Evolutionary conservation across 2,113 vertebrate genomes (phyloP), one percentile per base, ranked within the genome.

Genomic region (Cyphomyrus plagiostoma): DNA sequence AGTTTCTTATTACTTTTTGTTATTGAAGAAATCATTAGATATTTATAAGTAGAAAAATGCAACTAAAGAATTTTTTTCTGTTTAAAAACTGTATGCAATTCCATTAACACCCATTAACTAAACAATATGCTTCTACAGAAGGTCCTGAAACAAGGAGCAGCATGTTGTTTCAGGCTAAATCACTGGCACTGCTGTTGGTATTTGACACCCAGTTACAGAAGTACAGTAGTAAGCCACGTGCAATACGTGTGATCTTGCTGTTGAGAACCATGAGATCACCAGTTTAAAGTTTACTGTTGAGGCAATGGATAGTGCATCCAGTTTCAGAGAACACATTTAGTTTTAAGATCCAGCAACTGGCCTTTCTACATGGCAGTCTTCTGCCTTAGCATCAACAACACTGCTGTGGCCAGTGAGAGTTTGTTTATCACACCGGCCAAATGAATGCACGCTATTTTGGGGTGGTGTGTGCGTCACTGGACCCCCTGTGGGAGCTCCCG

Each of bases 381-480:
- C 46, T 85, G 23, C 82, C 46, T 85, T 45, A 26, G n/a, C 45
- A 86, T 86, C 46, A 49, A 15, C 45, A 86, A 26, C 83, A 85
- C 3, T n/a, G 48, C 21, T 30, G 83, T 15, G 26, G 83, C 83
- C 83, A 48, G 83, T 46, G 45, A 86, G 83, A 86, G 23, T 53
- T 30, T 35, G 49, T 87, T 87, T 87, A 17, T 53, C 84, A 49
- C 50, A 17, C 50, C 30, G 7, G 50, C 85, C 85, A 87, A 53
- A 87, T 87, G 85, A 21, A 87, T 53, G 85, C 7, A 15, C 17
- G 85, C 85, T 87, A 87, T 87, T 87, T 87, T 53, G 26, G 50
- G 85, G 26, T 87, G 85, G 50, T 35, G 30, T 56, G 85, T 87
- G 85, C 49, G 85, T 87, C 85, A 87, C 85, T 87, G 85, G 50